These are phyloP conservation scores for Sorex fumeus DNA, from an alignment of 2,113 vertebrate genomes.

Conservation along the genomic window DNA sequence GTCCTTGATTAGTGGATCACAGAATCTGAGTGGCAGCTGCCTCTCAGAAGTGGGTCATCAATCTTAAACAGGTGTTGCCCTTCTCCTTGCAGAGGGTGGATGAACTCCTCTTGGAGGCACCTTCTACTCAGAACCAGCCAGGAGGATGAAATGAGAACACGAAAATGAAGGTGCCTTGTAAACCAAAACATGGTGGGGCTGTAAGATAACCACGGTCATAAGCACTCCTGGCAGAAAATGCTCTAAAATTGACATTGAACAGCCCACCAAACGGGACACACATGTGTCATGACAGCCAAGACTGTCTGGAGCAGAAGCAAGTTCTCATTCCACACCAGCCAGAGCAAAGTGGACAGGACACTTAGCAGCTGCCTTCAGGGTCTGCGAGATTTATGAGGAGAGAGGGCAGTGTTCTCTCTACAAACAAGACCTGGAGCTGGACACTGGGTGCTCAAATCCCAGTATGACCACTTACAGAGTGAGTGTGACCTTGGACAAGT, in stretches of 20 bases:
- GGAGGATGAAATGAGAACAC: background rate
- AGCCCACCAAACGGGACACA: conserved; percentile 36
- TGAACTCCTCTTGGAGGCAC: background rate
- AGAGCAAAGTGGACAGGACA: conserved; percentile 64
- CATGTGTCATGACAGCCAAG: conserved; percentile 70
- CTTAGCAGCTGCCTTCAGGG: conserved; percentile 58
- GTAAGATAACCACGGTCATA: background rate
- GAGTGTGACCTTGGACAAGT: background rate
- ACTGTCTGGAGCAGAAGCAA: conserved; percentile 72
- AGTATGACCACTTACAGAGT: background rate
- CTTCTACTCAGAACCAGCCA: background rate
- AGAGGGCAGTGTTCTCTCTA: background rate
- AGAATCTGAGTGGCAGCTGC: background rate
- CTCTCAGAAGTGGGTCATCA: background rate
- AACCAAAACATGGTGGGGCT: conserved; percentile 34
- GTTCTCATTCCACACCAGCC: conserved; percentile 56
- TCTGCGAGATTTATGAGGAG: conserved; percentile 21
- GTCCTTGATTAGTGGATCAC: background rate
- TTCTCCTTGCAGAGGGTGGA: background rate
- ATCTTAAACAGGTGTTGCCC: background rate
- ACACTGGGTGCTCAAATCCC: background rate
- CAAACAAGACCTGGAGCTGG: background rate
- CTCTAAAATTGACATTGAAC: conserved; percentile 55
- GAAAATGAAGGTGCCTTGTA: conserved; percentile 21
- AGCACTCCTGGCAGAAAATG: conserved; percentile 67